Evolutionary conservation across 2,888 invertebrate genomes (phyloP).

Genomic region (Cyrtodaria siliqua): DNA sequence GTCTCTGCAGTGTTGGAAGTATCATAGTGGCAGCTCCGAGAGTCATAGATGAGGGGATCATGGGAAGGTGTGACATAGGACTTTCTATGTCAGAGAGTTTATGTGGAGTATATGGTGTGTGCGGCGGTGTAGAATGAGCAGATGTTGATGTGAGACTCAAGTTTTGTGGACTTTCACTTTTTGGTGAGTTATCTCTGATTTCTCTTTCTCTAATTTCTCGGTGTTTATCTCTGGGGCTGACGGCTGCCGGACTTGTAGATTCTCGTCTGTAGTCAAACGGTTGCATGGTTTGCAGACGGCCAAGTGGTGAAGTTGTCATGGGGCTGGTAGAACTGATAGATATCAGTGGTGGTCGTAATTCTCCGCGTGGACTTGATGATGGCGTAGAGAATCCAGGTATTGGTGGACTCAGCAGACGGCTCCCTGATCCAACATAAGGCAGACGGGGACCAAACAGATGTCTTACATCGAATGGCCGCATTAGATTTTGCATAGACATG

Average conservation of each 20-base stretch:
- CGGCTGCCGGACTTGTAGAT: conserved; percentile 68
- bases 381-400: conserved; percentile 74
- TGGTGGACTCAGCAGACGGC: conserved; percentile 75
- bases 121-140: conserved; percentile 71
- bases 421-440: conserved; percentile 75
- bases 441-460: conserved; percentile 75
- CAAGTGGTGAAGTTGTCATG: conserved; percentile 92
- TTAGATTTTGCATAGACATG: conserved; percentile 81
- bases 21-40: conserved; percentile 61
- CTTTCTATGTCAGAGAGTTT: conserved; percentile 56
- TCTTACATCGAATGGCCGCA: conserved; percentile 81
- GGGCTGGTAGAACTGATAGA: conserved; percentile 86
- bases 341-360: conserved; percentile 72
- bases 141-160: conserved; percentile 74
- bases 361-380: conserved; percentile 57
- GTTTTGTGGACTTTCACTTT: conserved; percentile 78
- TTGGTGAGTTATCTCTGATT: conserved; percentile 65
- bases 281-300: conserved; percentile 97
- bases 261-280: conserved; percentile 94
- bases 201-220: conserved; percentile 53
- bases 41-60: conserved; percentile 54
- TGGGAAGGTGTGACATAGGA: conserved; percentile 53
- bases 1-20: conserved; percentile 61
- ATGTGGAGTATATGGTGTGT: conserved; percentile 67
- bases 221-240: conserved; percentile 66